Conservation (phyloP, 2,888 invertebrate species). For the Gasteruption jaculator region DNA sequence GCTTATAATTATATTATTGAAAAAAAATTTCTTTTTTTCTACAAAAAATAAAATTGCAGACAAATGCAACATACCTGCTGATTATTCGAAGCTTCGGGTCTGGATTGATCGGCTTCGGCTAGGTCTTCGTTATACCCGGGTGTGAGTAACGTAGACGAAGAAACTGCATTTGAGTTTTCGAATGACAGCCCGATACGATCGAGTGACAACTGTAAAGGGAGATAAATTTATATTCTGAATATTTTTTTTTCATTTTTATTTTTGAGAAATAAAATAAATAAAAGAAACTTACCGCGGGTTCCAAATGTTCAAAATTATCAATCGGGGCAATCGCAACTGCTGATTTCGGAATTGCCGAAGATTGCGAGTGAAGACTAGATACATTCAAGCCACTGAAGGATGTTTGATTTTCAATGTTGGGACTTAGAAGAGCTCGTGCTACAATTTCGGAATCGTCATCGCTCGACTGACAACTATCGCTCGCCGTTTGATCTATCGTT, state of each 20-base stretch:
- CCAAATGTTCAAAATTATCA: conserved; percentile 20
- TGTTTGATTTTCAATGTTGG: conserved; percentile 30
- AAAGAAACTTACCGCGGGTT: conserved; percentile 20
- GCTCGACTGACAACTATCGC: conserved; percentile 43
- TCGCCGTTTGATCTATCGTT: conserved; percentile 38
- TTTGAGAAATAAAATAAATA: too few relatives aligned
- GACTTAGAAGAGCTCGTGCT: conserved; percentile 25
- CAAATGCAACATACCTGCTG: conserved; percentile 32
- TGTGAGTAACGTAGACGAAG: conserved; percentile 28
- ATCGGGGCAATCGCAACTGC: conserved; percentile 17
- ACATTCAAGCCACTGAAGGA: conserved; percentile 23
- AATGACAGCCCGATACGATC: too few relatives aligned
- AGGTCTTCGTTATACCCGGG: conserved; percentile 64
- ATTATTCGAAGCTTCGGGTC: conserved; percentile 48
- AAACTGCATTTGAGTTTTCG: conserved; percentile 16
- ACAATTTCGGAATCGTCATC: conserved; percentile 42
- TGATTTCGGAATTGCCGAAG: conserved; percentile 16
- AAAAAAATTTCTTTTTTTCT: too few relatives aligned
- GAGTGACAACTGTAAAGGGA: too few relatives aligned
- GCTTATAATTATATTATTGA: too few relatives aligned
- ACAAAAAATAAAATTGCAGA: not conserved
- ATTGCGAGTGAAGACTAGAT: too few relatives aligned
- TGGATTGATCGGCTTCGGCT: conserved; percentile 77
- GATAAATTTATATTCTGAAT: too few relatives aligned
- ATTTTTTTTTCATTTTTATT: too few relatives aligned